Evolutionary conservation across 2,888 invertebrate species (phyloP), one percentile per base, ranked within the genome.

Genomic region (Eucriotettix oculatus): DNA sequence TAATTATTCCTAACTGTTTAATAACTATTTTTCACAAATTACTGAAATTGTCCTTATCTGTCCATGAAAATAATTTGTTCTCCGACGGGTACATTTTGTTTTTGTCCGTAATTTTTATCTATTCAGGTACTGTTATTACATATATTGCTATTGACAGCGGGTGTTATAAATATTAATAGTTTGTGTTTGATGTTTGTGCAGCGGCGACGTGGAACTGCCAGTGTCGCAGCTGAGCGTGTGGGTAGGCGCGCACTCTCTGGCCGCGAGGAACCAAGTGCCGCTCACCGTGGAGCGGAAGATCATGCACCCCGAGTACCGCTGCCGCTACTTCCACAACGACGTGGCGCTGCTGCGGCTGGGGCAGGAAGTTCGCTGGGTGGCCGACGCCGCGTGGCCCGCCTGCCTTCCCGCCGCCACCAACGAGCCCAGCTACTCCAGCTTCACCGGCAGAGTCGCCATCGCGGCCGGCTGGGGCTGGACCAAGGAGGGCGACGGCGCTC

Each of bases 381-480:
- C 83, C 10, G 78, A 79, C n/a, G 78, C 78, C 60, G 79, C 88
- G 12, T 78, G 82, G 68, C 92, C 93, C 1, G 87, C 86, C 12
- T 93, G 93, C 70, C 75, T 93, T 2, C 86, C 88, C 0, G 73
- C 76, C 58, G 76, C 53, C 43, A 54, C 56, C 42, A 44, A 16
- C 42, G 40, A n/a, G 16, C 48, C 55, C 56, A n/a, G 14, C 53
- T 29, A 56, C 60, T 52, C 56, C 16, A 43, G 58, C 44, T 44
- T 48, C 44, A 16, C 29, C 14, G 44, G 53, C 1, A 42, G 42
- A 54, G 55, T 11, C 17, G 90, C 86, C 0, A 82, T 83, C 0
- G 87, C 88, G 0, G 87, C 88, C 40, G 92, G 92, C 10, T 92
- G 91, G 91, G 92, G 91, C 0, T 90, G 90, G 81, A 85, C 86